phyloP scores from a whole-genome alignment of 2,888 invertebrate species.

The Sphaeridia pumilis region DNA sequence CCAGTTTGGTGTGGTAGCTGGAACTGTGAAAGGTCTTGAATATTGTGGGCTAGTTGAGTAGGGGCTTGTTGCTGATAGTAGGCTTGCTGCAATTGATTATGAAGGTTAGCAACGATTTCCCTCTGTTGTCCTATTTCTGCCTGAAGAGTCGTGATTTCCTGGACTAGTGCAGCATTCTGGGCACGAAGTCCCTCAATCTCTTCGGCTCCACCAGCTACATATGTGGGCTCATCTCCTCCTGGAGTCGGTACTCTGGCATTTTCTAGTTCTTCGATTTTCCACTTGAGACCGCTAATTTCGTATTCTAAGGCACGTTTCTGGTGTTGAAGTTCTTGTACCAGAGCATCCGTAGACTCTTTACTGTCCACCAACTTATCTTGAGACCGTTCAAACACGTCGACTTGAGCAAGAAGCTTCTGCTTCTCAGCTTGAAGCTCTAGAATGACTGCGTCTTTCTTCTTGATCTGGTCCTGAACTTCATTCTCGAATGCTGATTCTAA shows the following conservation, averaged over 20 bases:
- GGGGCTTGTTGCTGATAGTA: not conserved
- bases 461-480: slow-evolving; percentile 59
- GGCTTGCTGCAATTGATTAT: slow-evolving; percentile 3
- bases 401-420: slow-evolving; percentile 53
- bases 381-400: slow-evolving; percentile 60
- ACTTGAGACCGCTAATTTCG: slow-evolving; percentile 48
- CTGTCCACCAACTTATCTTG: slow-evolving; percentile 66
- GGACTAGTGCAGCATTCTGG: slow-evolving; percentile 16
- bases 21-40: not conserved
- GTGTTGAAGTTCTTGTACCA: slow-evolving; percentile 58
- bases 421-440: slow-evolving; percentile 59
- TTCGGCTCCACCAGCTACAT: not conserved
- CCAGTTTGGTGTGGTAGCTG: not conserved
- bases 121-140: slow-evolving; percentile 16
- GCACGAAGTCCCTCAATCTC: slow-evolving; percentile 10
- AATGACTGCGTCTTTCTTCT: slow-evolving; percentile 41
- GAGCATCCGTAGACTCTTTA: slow-evolving; percentile 68
- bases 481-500: slow-evolving; percentile 68
- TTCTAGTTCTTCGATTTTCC: slow-evolving; percentile 33
- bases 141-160: slow-evolving; percentile 19
- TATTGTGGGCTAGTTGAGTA: not conserved
- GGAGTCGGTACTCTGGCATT: slow-evolving; percentile 2
- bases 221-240: not conserved
- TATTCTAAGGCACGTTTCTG: slow-evolving; percentile 57
- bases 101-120: slow-evolving; percentile 2